Conservation (phyloP, 2,113 vertebrate genomes). For the Sebastes schlegelii region DNA sequence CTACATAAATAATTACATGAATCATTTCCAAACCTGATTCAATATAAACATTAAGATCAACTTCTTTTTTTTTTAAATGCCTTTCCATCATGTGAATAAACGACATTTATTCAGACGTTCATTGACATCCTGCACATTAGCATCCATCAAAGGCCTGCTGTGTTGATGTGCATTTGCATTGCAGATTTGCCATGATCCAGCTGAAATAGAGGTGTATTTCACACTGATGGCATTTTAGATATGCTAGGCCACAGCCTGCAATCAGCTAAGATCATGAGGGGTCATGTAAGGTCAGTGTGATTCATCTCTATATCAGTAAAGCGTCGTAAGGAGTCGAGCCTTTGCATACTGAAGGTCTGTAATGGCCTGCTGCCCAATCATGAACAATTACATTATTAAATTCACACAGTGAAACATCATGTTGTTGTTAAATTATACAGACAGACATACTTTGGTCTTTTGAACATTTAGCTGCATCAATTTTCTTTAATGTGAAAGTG, state of each 20-base stretch:
- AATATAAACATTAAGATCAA: not conserved
- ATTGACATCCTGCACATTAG: not conserved
- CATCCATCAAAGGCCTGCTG: not conserved
- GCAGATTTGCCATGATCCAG: not conserved
- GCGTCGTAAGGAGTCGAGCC: not conserved
- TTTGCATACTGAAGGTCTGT: not conserved
- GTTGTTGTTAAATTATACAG: not conserved
- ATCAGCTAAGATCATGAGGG: not conserved
- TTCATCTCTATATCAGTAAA: constrained; percentile 28
- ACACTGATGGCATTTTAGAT: constrained; percentile 21
- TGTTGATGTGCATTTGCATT: not conserved
- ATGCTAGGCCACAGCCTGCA: constrained; percentile 14
- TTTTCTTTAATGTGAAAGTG: not conserved
- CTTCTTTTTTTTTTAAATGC: not conserved
- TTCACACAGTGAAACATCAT: constrained; percentile 3
- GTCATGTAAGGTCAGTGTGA: constrained; percentile 18
- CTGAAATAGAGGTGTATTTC: not conserved
- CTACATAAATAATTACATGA: not conserved
- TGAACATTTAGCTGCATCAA: not conserved
- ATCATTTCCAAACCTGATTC: not conserved
- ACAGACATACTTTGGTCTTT: not conserved
- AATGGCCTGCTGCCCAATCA: not conserved
- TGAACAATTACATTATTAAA: not conserved
- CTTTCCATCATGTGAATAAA: not conserved
- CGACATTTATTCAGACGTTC: not conserved